Evolutionary conservation across 2,797 vertebrate species (phyloP).

Genomic region (Chaetodon trifasciatus): DNA sequence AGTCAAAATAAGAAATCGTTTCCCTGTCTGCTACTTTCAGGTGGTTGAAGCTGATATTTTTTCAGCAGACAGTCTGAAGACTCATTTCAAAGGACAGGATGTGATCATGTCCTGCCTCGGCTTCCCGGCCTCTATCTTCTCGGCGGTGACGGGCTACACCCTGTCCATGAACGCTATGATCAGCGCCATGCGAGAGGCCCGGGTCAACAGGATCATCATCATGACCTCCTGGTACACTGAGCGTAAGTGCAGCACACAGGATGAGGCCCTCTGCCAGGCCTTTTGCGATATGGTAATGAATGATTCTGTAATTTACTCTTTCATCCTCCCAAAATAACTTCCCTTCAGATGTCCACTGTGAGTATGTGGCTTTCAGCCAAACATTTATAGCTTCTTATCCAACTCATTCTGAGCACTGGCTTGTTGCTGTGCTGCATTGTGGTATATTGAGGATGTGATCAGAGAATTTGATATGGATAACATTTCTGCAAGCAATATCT

Average conservation of each 20-base stretch:
- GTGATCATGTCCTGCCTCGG: constrained; percentile 88
- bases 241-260: constrained; percentile 66
- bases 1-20: background rate
- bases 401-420: background rate
- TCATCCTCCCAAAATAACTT: background rate
- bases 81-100: constrained; percentile 86
- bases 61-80: constrained; percentile 79
- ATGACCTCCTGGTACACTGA: constrained; percentile 91
- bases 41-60: constrained; percentile 87
- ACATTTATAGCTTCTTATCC: background rate
- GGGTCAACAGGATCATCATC: constrained; percentile 82
- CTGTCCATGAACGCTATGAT: constrained; percentile 80
- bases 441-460: background rate
- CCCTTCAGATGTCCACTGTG: background rate
- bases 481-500: too few species aligned
- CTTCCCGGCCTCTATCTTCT: constrained; percentile 81
- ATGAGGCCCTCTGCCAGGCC: background rate
- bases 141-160: constrained; percentile 84
- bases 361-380: background rate
- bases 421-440: background rate
- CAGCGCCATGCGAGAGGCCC: constrained; percentile 80
- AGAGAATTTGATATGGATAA: background rate
- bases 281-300: background rate
- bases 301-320: background rate
- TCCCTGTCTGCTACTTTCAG: constrained; percentile 65